Evolutionary conservation across 2,797 vertebrate genomes (phyloP).

Genomic region (Darevskia mixta): DNA sequence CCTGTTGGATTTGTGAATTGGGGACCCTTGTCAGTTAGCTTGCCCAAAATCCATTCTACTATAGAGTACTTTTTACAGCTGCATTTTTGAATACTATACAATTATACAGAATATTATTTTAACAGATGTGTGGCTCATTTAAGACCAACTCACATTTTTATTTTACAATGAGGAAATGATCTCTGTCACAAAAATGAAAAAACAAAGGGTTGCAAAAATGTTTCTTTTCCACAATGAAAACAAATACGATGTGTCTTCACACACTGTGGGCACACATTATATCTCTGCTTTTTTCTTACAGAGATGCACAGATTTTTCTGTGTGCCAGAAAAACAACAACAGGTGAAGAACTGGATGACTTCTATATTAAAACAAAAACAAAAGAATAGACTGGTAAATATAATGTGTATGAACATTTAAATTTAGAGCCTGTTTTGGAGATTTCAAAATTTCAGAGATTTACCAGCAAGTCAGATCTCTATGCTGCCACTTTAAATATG

Average conservation of each 20-base stretch:
- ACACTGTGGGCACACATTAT: background rate
- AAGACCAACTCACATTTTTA: background rate
- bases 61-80: conserved; percentile 18
- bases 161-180: background rate
- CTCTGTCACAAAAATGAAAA: background rate
- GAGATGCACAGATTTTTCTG: background rate
- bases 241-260: background rate
- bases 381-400: background rate
- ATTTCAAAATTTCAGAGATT: background rate
- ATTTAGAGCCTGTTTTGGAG: background rate
- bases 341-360: background rate
- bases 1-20: conserved; percentile 48
- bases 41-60: conserved; percentile 52
- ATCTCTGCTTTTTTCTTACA: background rate
- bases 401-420: background rate
- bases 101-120: background rate
- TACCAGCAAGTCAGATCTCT: background rate
- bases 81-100: background rate
- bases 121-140: conserved; percentile 3
- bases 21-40: conserved; percentile 35
- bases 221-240: background rate
- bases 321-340: background rate
- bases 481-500: background rate
- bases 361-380: background rate
- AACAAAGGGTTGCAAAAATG: background rate